Percentiles rank a stretch among this genome's conserved stretches.
Evolutionary conservation across 2,888 invertebrate species (phyloP).

Genomic region (Thumatha senex): DNA sequence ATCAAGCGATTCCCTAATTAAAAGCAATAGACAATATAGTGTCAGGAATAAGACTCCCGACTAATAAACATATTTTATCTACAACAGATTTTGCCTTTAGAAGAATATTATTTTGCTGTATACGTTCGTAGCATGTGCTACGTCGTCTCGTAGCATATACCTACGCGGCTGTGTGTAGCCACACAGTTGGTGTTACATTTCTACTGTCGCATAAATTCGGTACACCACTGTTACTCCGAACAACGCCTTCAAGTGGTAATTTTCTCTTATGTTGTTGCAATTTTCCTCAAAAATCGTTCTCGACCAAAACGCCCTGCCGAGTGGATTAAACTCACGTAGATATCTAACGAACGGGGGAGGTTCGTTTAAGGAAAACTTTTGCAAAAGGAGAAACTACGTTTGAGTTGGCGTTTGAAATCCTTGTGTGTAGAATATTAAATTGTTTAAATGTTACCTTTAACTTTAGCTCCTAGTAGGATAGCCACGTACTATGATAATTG

Average conservation of each 20-base stretch:
- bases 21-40: no score
- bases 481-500: slow-evolving; percentile 72
- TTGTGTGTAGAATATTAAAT: slow-evolving; percentile 82
- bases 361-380: slow-evolving; percentile 79
- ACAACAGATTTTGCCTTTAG: no score
- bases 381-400: slow-evolving; percentile 75
- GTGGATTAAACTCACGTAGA: slow-evolving; percentile 82
- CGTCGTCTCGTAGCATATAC: slow-evolving; percentile 36
- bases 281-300: slow-evolving; percentile 74
- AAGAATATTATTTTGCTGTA: no score
- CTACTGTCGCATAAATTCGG: slow-evolving; percentile 65
- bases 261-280: slow-evolving; percentile 79
- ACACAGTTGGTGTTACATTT: slow-evolving; percentile 59
- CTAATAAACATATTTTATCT: no score
- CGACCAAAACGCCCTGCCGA: slow-evolving; percentile 60
- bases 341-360: slow-evolving; percentile 78
- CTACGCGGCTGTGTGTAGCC: slow-evolving; percentile 38
- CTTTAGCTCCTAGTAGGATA: slow-evolving; percentile 57
- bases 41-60: no score
- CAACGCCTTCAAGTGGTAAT: slow-evolving; percentile 76
- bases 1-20: no score
- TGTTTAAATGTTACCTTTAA: slow-evolving; percentile 80
- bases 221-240: slow-evolving; percentile 56
- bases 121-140: slow-evolving; percentile 37
- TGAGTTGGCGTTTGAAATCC: slow-evolving; percentile 79